Base-by-base conservation (phyloP, 2,888 invertebrate genomes). In the Tetheella fluctuosa region DNA sequence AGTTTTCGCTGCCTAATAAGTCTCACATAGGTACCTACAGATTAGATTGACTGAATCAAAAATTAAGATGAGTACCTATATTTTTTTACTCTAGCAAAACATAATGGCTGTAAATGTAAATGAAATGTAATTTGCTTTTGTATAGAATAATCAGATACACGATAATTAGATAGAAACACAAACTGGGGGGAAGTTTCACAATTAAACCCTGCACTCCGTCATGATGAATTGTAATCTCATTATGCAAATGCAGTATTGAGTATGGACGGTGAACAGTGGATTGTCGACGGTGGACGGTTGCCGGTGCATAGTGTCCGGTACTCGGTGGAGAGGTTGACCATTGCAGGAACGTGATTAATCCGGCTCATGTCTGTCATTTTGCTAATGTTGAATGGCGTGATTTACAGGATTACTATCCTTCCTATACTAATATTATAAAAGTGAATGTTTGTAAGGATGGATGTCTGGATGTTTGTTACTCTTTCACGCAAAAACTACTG, bases 181-280 rank as follows among this genome's bases (percentile, higher is more conserved):
- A 63, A 59, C 62, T 60, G 68, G 59, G 34, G 39, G 39, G 61
- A 65, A 64, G 70, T 64, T 53, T 61, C 69, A 65, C 69, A 73
- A 77, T 77, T 78, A 77, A 67, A 65, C 63, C 57, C 67, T 73
- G 68, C 71, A 71, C 75, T 77, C 67, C 74, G 75, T 69, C 77
- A 78, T 79, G 74, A 70, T 72, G 74, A 78, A 81, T 79, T 77
- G 79, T 80, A 83, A 84, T 81, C 74, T 72, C 72, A 77, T 83
- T 82, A 83, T 81, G 79, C 73, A 76, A 82, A 85, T 82, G 67
- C 56, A 57, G 59, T 68, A 59, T 61, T 62, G 57, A 59, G 58
- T 59, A 54, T 65, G 59, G 58, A 60, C 37, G 67, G 59, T 48
- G n/a, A 20, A 48, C 15, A 52, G 65, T 57, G 58, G 58, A 65